Percentiles rank a stretch among this genome's conserved stretches.
phyloP scores from a whole-genome alignment of 2,113 vertebrate genomes.

The Orientallactaga bullata region DNA sequence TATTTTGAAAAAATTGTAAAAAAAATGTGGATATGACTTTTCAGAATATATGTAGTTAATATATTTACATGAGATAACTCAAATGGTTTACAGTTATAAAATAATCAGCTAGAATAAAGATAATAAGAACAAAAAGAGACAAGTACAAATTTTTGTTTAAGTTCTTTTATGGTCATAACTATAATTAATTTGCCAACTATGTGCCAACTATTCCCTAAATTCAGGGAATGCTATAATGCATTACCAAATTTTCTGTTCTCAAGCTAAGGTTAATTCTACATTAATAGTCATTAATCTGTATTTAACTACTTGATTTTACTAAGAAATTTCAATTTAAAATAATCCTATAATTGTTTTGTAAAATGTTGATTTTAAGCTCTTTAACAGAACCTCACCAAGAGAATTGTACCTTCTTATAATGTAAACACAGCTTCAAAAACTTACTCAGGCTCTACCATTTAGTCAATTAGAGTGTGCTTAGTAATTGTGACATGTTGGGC shows the following conservation, averaged over 20 bases:
- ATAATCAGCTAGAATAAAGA: neutral
- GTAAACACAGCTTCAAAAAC: conserved; percentile 1
- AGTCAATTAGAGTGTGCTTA: neutral
- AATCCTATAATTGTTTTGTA: neutral
- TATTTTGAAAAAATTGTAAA: neutral
- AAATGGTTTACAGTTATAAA: neutral
- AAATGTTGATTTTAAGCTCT: neutral
- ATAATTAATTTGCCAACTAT: neutral
- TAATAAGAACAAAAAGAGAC: neutral
- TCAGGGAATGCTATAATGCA: neutral
- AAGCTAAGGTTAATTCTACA: neutral
- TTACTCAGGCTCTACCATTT: neutral
- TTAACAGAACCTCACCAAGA: neutral
- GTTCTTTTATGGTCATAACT: neutral
- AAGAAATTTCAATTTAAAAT: neutral
- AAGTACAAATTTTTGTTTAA: neutral
- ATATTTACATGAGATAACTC: neutral
- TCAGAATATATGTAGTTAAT: neutral
- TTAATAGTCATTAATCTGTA: neutral
- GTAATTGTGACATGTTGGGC: neutral
- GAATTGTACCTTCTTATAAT: neutral
- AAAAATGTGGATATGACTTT: neutral
- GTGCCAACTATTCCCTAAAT: neutral
- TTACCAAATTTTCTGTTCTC: neutral
- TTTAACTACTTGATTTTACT: neutral